These are phyloP conservation scores for Zenarchopterus dispar DNA, from an alignment of 2,797 vertebrate species.

Conservation along the genomic window DNA sequence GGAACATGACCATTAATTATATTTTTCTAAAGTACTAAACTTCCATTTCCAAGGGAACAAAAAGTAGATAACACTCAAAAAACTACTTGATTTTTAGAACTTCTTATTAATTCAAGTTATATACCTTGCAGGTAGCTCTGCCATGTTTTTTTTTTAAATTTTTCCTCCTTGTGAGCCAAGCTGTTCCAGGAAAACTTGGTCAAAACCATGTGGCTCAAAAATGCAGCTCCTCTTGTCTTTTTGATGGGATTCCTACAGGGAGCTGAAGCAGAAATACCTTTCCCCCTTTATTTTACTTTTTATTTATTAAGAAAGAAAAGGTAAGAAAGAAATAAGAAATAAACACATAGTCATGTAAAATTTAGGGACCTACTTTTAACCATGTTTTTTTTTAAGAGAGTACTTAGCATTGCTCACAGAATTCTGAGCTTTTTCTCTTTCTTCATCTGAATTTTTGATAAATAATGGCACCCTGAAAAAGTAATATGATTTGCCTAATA, in stretches of 20 bases:
- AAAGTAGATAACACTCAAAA: neutral
- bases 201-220: slow-evolving; percentile 55
- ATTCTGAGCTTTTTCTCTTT: too few species aligned
- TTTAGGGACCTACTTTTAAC: too few species aligned
- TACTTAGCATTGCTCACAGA: too few species aligned
- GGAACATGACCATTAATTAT: slow-evolving; percentile 12
- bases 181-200: slow-evolving; percentile 47
- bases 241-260: slow-evolving; percentile 22
- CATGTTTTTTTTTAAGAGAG: too few species aligned
- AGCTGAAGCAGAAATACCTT: neutral
- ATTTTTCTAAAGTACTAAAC: slow-evolving; percentile 9
- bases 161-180: slow-evolving; percentile 25
- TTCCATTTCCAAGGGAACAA: neutral
- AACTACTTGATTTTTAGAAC: neutral
- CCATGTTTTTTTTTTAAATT: slow-evolving; percentile 2
- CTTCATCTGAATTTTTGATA: too few species aligned
- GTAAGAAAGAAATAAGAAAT: neutral
- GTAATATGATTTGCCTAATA: neutral
- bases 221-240: slow-evolving; percentile 29
- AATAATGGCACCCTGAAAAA: too few species aligned
- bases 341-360: too few species aligned
- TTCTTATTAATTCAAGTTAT: neutral
- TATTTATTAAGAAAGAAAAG: too few species aligned
- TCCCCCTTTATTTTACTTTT: too few species aligned
- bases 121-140: slow-evolving; percentile 5